Base-by-base conservation (phyloP, 2,797 vertebrate species). In the Sphaeramia orbicularis region DNA sequence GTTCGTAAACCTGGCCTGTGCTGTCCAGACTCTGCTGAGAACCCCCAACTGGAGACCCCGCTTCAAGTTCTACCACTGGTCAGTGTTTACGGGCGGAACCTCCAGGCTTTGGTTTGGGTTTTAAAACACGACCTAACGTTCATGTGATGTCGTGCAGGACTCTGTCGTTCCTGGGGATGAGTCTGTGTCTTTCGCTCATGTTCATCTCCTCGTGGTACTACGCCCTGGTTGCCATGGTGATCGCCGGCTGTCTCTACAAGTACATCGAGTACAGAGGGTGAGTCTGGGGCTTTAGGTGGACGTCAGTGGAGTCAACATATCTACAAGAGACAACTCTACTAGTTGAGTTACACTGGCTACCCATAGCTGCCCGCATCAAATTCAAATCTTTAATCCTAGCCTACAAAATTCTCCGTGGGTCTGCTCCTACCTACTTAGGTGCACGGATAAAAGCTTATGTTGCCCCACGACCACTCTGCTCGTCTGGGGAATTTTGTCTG, bases 251-350 rank as follows among this genome's bases (percentile, higher is more conserved):
- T 86, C 96, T 99, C 90, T 99, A 99, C 85, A 99, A 99, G 89
- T 99, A 99, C 91, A 99, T 99, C 64, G 97, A 99, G 87, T 99
- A 97, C 89, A 95, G 95, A 82, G 97, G 97, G 97, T 99, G 84
- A 95, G 97, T 89, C 24, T 30, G 1, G 10, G 10, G 0, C 7
- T n/a, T 45, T 36, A n/a, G n/a, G n/a, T n/a, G n/a, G n/a, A n/a
- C n/a, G n/a, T n/a, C n/a, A n/a, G n/a, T n/a, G n/a, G n/a, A n/a
- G n/a, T n/a, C n/a, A n/a, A n/a, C n/a, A n/a, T n/a, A n/a, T n/a
- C n/a, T n/a, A n/a, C n/a, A n/a, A n/a, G n/a, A n/a, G n/a, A n/a
- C n/a, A n/a, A n/a, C n/a, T n/a, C n/a, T n/a, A n/a, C n/a, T n/a
- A n/a, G n/a, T n/a, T n/a, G n/a, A n/a, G n/a, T n/a, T n/a, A n/a